Base-by-base conservation (phyloP, 2,888 invertebrate genomes). In the Lasius fuliginosus region DNA sequence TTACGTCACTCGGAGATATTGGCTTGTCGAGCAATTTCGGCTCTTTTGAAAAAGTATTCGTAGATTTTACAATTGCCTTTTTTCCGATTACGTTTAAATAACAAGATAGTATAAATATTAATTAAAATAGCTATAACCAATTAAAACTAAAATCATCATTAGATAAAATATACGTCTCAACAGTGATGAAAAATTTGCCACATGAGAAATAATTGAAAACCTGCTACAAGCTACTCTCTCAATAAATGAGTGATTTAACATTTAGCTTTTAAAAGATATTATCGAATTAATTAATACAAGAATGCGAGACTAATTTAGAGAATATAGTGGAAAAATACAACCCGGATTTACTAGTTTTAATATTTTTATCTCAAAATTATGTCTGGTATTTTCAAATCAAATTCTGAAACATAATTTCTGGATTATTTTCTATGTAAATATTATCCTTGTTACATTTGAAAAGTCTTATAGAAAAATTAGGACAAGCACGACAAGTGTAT, bases 1-100 rank as follows among this genome's bases (percentile, higher is more conserved):
- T 81, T 81, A 69, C 79, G 12, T 81, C 79, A 81, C 11, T 18
- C 12, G 27, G 1, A 15, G 18, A 81, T 69, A 81, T 81, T 60
- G 69, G 69, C 60, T 60, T 58, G 79, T 60, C 36, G 9, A 60
- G 46, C 8, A 60, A 79, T 79, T 79, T 69, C 11, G 23, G 12
- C 49, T 46, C 58, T 62, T 36, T 71, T 56, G 18, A 69, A 53
- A 69, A 40, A 58, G 18, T 42, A 60, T 68, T 79, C 46, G 33
- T 42, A 60, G 11, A 3, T 69, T 71, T 75, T 46, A 12, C 18
- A 33, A 81, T 69, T 42, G n/a, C 5, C 23, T 23, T n/a, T 60
- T 68, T 60, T 33, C 0, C 46, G 60, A 15, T n/a, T 23, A 23
- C 6, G 46, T 49, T 69, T 60, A 65, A n/a, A 53, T 56, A 42